Evolutionary conservation across 2,797 vertebrate genomes (phyloP).

Genomic region (Mareca strepera): DNA sequence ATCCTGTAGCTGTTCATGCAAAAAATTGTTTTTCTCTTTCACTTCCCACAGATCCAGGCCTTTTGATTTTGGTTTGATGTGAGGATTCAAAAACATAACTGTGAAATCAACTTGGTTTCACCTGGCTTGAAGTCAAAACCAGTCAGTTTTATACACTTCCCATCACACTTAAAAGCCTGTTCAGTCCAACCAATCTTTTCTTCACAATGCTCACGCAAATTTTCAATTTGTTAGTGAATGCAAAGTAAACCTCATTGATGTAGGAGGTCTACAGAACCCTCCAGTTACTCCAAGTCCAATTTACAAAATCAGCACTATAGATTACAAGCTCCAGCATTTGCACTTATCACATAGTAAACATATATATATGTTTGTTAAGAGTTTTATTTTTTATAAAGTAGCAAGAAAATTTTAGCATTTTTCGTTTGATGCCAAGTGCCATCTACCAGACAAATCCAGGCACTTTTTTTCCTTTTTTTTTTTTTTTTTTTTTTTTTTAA

Average conservation of each 20-base stretch:
- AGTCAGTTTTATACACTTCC: slow-evolving; percentile 4
- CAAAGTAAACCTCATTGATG: background rate
- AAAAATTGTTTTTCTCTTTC: slow-evolving; percentile 73
- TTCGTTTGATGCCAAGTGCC: slow-evolving; percentile 47
- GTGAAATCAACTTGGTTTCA: slow-evolving; percentile 69
- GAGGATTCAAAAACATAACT: slow-evolving; percentile 32
- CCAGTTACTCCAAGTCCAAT: slow-evolving; percentile 1
- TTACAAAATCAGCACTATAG: slow-evolving; percentile 16
- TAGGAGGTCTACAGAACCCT: background rate
- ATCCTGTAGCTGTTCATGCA: slow-evolving; percentile 62
- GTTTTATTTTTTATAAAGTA: slow-evolving; percentile 7
- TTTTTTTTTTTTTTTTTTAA: background rate
- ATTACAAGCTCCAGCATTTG: background rate
- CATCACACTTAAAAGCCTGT: background rate
- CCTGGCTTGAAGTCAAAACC: slow-evolving; percentile 48
- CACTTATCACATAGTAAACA: slow-evolving; percentile 18
- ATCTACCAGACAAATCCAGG: slow-evolving; percentile 12
- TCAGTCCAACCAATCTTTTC: background rate
- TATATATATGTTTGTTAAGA: background rate
- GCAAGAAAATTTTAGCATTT: slow-evolving; percentile 7
- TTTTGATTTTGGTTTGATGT: slow-evolving; percentile 69
- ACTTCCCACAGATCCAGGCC: slow-evolving; percentile 63
- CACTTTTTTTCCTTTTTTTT: background rate
- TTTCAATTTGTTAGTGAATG: background rate
- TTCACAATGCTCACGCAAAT: slow-evolving; percentile 2